Evolutionary conservation across 2,113 vertebrate species (phyloP).

Genomic region (Malurus cyaneus): DNA sequence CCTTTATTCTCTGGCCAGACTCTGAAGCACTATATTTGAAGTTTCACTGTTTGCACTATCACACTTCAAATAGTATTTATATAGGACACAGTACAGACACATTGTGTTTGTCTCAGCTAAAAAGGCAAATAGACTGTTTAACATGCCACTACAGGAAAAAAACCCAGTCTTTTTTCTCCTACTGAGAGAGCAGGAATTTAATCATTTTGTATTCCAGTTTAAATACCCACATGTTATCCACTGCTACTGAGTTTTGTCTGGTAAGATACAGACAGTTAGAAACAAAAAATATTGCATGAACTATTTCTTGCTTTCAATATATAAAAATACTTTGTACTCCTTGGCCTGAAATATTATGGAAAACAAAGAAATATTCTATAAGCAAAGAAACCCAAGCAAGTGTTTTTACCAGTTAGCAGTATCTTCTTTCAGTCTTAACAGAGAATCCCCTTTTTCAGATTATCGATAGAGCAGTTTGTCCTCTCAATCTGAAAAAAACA

Average conservation of each 20-base stretch:
- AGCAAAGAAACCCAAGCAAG: constrained; percentile 23
- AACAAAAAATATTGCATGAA: neutral
- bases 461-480: neutral
- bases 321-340: neutral
- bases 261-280: neutral
- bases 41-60: neutral
- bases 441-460: constrained; percentile 25
- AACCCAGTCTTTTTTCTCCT: neutral
- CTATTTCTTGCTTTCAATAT: neutral
- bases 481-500: constrained; percentile 53
- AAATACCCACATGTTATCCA: neutral
- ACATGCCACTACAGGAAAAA: neutral
- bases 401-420: constrained; percentile 67
- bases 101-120: neutral
- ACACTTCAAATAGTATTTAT: neutral
- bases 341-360: neutral
- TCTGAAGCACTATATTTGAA: neutral
- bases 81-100: neutral
- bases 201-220: neutral
- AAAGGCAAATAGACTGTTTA: neutral
- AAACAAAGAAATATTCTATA: neutral
- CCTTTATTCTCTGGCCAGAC: neutral
- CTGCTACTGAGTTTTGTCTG: neutral
- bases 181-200: neutral
- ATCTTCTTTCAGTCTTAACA: constrained; percentile 35